Conservation (phyloP, 2,797 vertebrate genomes). For the Sternotherus odoratus region DNA sequence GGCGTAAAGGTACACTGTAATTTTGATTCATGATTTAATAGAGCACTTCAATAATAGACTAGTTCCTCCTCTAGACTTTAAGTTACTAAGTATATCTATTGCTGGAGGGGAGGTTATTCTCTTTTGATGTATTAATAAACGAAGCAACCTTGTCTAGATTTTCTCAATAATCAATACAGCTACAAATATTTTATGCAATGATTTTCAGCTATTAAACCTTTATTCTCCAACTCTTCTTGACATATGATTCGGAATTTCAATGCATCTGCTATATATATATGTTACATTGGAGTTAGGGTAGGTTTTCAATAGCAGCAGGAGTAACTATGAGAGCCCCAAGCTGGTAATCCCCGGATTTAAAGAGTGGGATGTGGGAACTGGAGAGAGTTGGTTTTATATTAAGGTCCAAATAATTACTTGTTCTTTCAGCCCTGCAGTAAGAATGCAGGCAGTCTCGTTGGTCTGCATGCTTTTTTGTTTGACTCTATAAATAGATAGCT, state of each 20-base stretch:
- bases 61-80: not conserved
- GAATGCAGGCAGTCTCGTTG: slow-evolving; percentile 75
- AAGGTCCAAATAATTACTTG: not conserved
- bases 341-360: slow-evolving; percentile 3
- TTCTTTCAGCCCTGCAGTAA: slow-evolving; percentile 62
- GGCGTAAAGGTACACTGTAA: not conserved
- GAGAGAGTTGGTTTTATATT: slow-evolving; percentile 57
- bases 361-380: slow-evolving; percentile 12
- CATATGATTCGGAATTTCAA: slow-evolving; percentile 44
- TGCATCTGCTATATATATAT: slow-evolving; percentile 26
- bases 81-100: slow-evolving; percentile 11
- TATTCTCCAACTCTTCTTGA: slow-evolving; percentile 9
- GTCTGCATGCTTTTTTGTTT: slow-evolving; percentile 74
- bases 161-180: not conserved
- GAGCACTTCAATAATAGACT: slow-evolving; percentile 16
- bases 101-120: not conserved
- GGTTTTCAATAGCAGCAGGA: slow-evolving; percentile 33
- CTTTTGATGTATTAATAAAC: slow-evolving; percentile 4
- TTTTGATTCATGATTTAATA: slow-evolving; percentile 35
- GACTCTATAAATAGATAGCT: slow-evolving; percentile 81
- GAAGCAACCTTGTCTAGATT: not conserved
- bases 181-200: not conserved
- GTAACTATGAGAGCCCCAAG: slow-evolving; percentile 20
- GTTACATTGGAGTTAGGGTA: not conserved
- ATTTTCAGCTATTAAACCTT: slow-evolving; percentile 22